Evolutionary conservation across 2,888 invertebrate genomes (phyloP), one percentile per base, ranked within the genome.

Genomic region (Coremacera marginata): DNA sequence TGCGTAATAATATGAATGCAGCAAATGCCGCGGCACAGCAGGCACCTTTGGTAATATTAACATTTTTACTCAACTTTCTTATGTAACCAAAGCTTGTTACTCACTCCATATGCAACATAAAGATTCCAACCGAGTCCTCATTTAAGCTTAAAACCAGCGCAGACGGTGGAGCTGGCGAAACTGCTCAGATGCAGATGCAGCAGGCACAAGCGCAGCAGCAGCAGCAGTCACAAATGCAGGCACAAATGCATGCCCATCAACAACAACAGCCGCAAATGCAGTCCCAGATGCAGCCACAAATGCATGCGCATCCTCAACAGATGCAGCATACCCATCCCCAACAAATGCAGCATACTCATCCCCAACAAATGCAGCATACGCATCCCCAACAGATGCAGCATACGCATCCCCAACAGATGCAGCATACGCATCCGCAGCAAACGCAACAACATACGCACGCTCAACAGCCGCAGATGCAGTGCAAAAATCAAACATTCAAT

Each of bases 211-310:
- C 19, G 2, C 72, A 76, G 25, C 82, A 78, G 16, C 78, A 70
- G 67, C 57, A 11, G 55, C 78, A 80, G 49, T 34, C 60, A 31
- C 83, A 81, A 51, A 70, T 80, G 49, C 82, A 31, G 78, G 75
- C 1, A 70, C 55, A 0, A 68, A 75, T 3, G 44, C 57, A 1
- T 80, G 78, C 65, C 77, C 16, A 27, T 67, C 71, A 62, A 16
- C 67, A 19, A 31, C 76, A 31, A 5, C 75, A 57, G 31, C 77
- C 67, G 52, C 78, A 80, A 27, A 68, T 62, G 25, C 78, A 78
- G 34, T 63, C 71, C 49, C 67, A 72, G 70, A 65, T 65, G 22
- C 76, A 77, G 11, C n/a, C 65, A 55, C n/a, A 51, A 34, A 34
- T 27, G 37, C 75, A 73, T 60, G 16, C 25, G 5, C 70, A 72